phyloP scores from a whole-genome alignment of 2,797 vertebrate genomes.

The Tenualosa ilisha region DNA sequence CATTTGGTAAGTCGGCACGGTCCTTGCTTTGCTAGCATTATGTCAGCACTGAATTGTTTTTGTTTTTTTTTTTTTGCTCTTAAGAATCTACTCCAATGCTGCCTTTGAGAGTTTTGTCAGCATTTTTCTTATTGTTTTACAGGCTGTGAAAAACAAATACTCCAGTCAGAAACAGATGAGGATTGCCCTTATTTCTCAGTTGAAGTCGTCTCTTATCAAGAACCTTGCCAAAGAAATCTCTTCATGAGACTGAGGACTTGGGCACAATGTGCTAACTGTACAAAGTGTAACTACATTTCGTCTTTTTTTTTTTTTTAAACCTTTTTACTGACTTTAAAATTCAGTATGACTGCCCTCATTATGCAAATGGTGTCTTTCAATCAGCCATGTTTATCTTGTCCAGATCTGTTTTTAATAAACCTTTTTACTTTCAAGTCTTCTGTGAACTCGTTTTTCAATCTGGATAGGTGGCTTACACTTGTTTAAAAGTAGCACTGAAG shows the following conservation, averaged over 20 bases:
- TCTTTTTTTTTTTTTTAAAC: conserved; percentile 37
- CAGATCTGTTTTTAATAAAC: conserved; percentile 14
- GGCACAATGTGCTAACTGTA: conserved; percentile 63
- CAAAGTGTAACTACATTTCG: conserved; percentile 53
- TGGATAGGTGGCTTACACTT: neutral
- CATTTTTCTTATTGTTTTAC: conserved; percentile 27
- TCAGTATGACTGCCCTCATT: neutral
- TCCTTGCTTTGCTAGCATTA: neutral
- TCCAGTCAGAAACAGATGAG: conserved; percentile 69
- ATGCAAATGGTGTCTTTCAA: neutral
- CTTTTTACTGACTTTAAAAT: conserved; percentile 17
- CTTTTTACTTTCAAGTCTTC: neutral
- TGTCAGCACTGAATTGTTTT: too few relatives aligned
- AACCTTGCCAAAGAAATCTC: conserved; percentile 70
- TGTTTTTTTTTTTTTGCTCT: too few relatives aligned
- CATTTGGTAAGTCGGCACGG: conserved; percentile 73
- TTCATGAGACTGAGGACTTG: conserved; percentile 53
- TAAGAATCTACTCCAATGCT: too few relatives aligned
- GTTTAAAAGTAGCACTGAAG: neutral
- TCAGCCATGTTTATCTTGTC: neutral
- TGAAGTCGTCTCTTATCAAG: conserved; percentile 72
- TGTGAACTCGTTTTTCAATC: neutral
- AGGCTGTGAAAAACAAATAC: conserved; percentile 86
- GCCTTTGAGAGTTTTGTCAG: too few relatives aligned
- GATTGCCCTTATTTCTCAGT: conserved; percentile 75